Evolutionary conservation across 2,888 invertebrate genomes (phyloP).

Genomic region (Neria commutata): DNA sequence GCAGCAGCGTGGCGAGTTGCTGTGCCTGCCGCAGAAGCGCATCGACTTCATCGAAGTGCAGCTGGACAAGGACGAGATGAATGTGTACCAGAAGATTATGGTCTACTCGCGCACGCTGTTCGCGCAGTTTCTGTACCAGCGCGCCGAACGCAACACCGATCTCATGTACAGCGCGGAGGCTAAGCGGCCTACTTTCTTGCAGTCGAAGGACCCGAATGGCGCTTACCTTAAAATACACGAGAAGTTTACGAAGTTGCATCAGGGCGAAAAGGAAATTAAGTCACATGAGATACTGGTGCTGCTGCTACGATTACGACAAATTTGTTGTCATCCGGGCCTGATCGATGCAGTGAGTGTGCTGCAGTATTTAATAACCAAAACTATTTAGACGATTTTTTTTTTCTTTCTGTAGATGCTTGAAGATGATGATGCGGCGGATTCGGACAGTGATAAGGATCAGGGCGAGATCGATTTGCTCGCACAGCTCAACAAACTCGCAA

Average conservation of each 20-base stretch:
- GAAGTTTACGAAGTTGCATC: conserved; percentile 68
- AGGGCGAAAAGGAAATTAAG: conserved; percentile 67
- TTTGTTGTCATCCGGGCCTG: conserved; percentile 87
- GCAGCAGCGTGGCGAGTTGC: conserved; percentile 68
- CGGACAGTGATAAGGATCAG: conserved; percentile 57
- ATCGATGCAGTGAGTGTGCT: conserved; percentile 68
- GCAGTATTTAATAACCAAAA: not conserved
- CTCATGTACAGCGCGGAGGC: conserved; percentile 47
- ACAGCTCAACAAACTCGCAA: conserved; percentile 69
- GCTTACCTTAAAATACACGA: conserved; percentile 71
- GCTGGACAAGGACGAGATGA: conserved; percentile 73
- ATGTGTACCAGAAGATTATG: conserved; percentile 78
- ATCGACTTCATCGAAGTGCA: conserved; percentile 67
- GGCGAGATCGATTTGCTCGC: conserved; percentile 68
- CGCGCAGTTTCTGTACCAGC: conserved; percentile 77
- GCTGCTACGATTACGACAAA: conserved; percentile 82
- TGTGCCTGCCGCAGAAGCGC: conserved; percentile 68
- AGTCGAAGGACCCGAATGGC: conserved; percentile 59
- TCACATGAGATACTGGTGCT: conserved; percentile 79
- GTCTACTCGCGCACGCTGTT: conserved; percentile 77
- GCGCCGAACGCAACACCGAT: conserved; percentile 69
- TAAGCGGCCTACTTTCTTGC: conserved; percentile 48
- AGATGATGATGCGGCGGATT: conserved; percentile 39
- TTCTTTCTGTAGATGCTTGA: conserved; percentile 63
- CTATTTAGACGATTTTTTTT: not conserved